phyloP scores from a whole-genome alignment of 2,888 invertebrate species.

The Agapostemon virescens region DNA sequence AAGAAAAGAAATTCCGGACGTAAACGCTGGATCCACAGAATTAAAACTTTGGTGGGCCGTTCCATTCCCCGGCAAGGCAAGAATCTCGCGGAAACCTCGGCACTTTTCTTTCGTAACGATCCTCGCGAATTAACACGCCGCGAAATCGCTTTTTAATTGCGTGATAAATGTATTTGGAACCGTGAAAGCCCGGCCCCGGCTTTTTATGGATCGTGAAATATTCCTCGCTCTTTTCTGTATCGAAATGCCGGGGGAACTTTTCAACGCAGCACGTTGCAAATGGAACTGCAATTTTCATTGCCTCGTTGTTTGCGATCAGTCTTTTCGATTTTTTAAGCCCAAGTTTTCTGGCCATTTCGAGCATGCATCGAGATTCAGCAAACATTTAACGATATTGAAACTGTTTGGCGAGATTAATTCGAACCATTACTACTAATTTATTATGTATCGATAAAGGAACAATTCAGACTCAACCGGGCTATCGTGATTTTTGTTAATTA shows the following conservation, averaged over 20 bases:
- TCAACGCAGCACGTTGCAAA: neutral
- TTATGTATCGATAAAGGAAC: neutral
- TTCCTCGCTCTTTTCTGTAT: neutral
- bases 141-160: slow-evolving; percentile 18
- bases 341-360: neutral
- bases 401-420: neutral
- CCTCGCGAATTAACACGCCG: slow-evolving; percentile 21
- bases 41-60: slow-evolving; percentile 25
- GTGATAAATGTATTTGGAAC: slow-evolving; percentile 17
- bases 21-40: slow-evolving; percentile 23
- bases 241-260: neutral
- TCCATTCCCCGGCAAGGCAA: neutral
- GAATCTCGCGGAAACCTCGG: slow-evolving; percentile 15
- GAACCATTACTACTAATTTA: neutral
- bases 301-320: neutral
- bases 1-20: neutral
- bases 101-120: slow-evolving; percentile 5
- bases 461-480: neutral
- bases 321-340: neutral
- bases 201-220: slow-evolving; percentile 17
- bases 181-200: neutral
- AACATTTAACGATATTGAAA: neutral
- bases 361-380: neutral
- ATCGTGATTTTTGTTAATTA: neutral
- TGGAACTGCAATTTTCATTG: neutral